Evolutionary conservation across 2,113 vertebrate genomes (phyloP), one percentile per base, ranked within the genome.

Genomic region (Regulus satrapa): DNA sequence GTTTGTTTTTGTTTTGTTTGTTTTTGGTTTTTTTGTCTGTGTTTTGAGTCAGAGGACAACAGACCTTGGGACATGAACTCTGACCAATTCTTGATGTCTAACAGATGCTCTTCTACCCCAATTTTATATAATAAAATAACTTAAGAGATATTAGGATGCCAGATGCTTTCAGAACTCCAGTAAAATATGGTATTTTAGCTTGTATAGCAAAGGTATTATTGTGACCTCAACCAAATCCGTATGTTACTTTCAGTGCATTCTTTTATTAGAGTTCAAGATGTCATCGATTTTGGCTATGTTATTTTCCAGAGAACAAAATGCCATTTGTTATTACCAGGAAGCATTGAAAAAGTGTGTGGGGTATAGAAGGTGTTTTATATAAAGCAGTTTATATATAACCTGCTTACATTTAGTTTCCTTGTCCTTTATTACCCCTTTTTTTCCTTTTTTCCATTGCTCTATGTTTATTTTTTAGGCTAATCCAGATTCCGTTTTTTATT

Each of bases 311-410:
- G 68, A 85, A 88, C 56, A 80, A 85, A 86, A 95, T 76, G 34
- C 77, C 62, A 40, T 94, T 96, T 93, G 20, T 94, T 95, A 88
- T 79, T 92, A 77, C 68, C 88, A 90, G 72, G 68, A 92, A 94
- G 59, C 52, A 63, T 31, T 88, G 54, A 80, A 94, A 93, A 89
- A 61, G 40, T 8, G 6, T 90, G 34, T 67, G 75, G 43, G n/a
- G 73, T 64, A 61, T 75, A 56, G 49, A 94, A 91, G 66, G 71
- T 95, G 78, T 89, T 95, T 94, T 94, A 73, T 89, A 79, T 92
- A 56, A 89, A 94, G 26, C 5, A 59, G 20, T 56, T 84, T 94
- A 54, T 94, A 34, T 81, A 52, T 89, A 89, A 52, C 19, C 36
- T 95, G 41, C 69, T 81, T 93, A 66, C 2, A 0, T 73, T 51